Base-by-base conservation (phyloP, 1,140 invertebrate genomes). In the Melitaea cinxia region DNA sequence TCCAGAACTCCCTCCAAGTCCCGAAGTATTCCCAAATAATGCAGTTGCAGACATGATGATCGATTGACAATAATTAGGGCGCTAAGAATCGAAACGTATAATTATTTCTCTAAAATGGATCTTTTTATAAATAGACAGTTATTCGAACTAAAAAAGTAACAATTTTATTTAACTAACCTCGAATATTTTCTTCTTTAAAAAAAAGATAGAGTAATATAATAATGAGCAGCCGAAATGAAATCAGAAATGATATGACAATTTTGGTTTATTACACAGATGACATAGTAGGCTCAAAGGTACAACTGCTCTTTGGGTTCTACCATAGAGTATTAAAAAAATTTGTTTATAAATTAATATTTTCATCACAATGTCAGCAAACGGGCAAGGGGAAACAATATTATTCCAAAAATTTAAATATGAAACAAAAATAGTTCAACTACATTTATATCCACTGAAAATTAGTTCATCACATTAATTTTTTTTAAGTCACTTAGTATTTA, bases 1-100 rank as follows among this genome's bases (percentile, higher is more conserved):
- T 17, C 94, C 94, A 77, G 97, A 98, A 57, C 93, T 96, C 28
- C 96, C 95, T 23, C 94, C 94, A 17, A 96, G 94, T 37, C 93
- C 90, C n/a, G 93, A 93, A 63, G 94, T 92, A 84, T 92, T 95
- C 35, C 94, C 94, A 88, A 96, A 96, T 72, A 96, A 90, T 14
- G 95, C 95, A 64, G 93, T 93, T 10, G 93, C 92, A 72, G 93
- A 92, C 93, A 94, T 94, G 21, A 58, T 88, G 17, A 12, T 39
- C n/a, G 14, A 39, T 14, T 14, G 15, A 14, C 6, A 4, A 39
- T 14, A 39, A 15, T 39, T 14, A 39, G 4, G n/a, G 4, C 35
- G 9, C 19, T 47, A 12, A 12, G 12, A 47, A 23, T 23, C 5
- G 4, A 19, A 23, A 1, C 19, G 23, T 23, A 47, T 21, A n/a